phyloP scores from a whole-genome alignment of 2,113 vertebrate species.

The Scomber scombrus region DNA sequence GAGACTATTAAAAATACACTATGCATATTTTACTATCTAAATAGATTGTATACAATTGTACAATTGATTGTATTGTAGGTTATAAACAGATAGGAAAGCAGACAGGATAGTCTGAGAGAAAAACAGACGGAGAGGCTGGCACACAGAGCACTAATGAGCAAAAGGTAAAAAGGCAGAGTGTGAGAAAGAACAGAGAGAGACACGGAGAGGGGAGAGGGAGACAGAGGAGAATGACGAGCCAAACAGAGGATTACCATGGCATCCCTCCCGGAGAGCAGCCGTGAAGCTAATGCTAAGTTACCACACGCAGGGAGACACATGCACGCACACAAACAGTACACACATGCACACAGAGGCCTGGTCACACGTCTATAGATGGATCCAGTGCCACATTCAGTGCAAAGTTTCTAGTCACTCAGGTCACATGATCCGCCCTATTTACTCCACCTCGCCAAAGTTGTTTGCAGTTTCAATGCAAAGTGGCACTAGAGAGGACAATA shows the following conservation, averaged over 20 bases:
- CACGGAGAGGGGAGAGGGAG: conserved; percentile 17
- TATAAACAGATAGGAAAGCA: not conserved
- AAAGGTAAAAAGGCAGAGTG: not conserved
- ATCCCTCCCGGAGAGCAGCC: conserved; percentile 61
- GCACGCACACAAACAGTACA: conserved; percentile 10
- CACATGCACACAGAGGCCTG: conserved; percentile 29
- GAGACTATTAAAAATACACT: conserved; percentile 9
- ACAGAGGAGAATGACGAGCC: conserved; percentile 25
- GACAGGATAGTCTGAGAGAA: not conserved
- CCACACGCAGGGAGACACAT: conserved; percentile 51
- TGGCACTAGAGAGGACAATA: not conserved
- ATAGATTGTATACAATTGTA: not conserved
- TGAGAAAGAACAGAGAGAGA: conserved; percentile 35
- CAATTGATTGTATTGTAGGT: too few species aligned
- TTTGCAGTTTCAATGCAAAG: not conserved
- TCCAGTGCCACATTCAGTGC: conserved; percentile 52
- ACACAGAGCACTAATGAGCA: conserved; percentile 12
- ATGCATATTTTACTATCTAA: conserved; percentile 7
- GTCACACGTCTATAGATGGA: conserved; percentile 57
- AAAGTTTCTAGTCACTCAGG: conserved; percentile 48
- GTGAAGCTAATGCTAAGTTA: conserved; percentile 59
- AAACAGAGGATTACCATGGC: conserved; percentile 65
- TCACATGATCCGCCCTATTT: conserved; percentile 55
- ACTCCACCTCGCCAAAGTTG: conserved; percentile 17
- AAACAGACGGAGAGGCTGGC: conserved; percentile 26